Evolutionary conservation across 2,888 invertebrate genomes (phyloP).

Genomic region (Sphaeridia pumilis): DNA sequence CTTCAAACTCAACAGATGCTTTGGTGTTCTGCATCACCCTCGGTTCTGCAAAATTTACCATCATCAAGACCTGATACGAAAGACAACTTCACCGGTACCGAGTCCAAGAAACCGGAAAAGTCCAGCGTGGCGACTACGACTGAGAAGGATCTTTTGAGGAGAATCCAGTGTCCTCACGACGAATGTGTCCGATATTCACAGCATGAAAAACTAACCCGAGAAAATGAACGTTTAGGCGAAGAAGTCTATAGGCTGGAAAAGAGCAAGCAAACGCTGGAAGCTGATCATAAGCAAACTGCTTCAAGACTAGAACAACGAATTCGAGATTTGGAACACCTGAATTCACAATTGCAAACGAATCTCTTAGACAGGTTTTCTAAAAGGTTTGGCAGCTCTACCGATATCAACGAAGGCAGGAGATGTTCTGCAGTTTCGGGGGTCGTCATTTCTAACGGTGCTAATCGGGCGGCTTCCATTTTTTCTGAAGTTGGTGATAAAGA

Average conservation of each 20-base stretch:
- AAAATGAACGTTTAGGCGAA: constrained; percentile 11
- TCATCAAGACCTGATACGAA: background rate
- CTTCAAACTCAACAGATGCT: constrained; percentile 7
- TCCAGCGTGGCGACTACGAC: background rate
- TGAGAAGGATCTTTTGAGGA: background rate
- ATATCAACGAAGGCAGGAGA: no score
- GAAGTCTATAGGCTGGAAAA: constrained; percentile 2
- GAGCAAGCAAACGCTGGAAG: constrained; percentile 6
- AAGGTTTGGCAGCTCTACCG: no score
- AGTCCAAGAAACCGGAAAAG: background rate
- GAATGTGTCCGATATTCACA: constrained; percentile 8
- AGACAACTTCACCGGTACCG: background rate
- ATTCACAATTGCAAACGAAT: constrained; percentile 7
- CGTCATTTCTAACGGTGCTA: no score
- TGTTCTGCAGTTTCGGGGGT: no score
- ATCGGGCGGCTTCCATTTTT: no score
- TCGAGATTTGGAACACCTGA: constrained; percentile 11
- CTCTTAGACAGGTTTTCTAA: background rate
- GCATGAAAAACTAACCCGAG: constrained; percentile 7
- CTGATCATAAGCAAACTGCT: constrained; percentile 3
- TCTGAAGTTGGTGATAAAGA: no score
- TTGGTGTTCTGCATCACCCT: background rate
- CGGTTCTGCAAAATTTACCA: background rate
- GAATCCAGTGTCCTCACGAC: constrained; percentile 5
- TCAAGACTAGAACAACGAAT: constrained; percentile 9